Percentiles rank a stretch among this genome's conserved stretches.
Conservation (phyloP, 2,797 vertebrate genomes). For the Amphiprion clarkii region DNA sequence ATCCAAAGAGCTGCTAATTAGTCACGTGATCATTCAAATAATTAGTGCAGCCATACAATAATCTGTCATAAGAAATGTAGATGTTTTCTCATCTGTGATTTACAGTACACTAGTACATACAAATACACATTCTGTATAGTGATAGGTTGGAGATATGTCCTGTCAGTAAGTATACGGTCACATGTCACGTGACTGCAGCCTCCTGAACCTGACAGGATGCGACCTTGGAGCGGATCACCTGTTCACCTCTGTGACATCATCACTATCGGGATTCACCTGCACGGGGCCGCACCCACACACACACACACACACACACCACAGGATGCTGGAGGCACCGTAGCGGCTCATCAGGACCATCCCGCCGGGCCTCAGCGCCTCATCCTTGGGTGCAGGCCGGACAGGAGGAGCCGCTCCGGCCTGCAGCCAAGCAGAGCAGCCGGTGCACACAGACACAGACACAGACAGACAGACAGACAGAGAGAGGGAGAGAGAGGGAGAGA, state of each 20-base stretch:
- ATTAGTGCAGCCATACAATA: too few species aligned
- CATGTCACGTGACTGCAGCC: background rate
- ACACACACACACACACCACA: conserved; percentile 8
- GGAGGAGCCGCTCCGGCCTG: conserved; percentile 7
- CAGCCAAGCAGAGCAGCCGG: conserved; percentile 1
- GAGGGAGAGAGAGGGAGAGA: background rate
- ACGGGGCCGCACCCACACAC: conserved; percentile 32
- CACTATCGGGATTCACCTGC: background rate
- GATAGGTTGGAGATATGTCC: too few species aligned
- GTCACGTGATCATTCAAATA: too few species aligned
- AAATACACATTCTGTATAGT: too few species aligned
- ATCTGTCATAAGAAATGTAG: too few species aligned
- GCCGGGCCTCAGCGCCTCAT: conserved; percentile 39
- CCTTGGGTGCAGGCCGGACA: conserved; percentile 17
- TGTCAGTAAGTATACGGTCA: too few species aligned
- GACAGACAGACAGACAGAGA: background rate
- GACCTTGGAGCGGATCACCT: conserved; percentile 28
- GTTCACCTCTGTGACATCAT: conserved; percentile 5
- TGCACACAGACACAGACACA: background rate
- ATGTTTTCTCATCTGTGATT: too few species aligned
- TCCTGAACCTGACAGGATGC: conserved; percentile 4
- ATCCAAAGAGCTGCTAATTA: too few species aligned
- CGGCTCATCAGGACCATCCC: conserved; percentile 12
- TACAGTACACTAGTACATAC: too few species aligned
- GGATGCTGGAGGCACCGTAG: conserved; percentile 14